These are phyloP conservation scores for Serranus cabrilla DNA, from an alignment of 2,797 vertebrate species.

Conservation along the genomic window DNA sequence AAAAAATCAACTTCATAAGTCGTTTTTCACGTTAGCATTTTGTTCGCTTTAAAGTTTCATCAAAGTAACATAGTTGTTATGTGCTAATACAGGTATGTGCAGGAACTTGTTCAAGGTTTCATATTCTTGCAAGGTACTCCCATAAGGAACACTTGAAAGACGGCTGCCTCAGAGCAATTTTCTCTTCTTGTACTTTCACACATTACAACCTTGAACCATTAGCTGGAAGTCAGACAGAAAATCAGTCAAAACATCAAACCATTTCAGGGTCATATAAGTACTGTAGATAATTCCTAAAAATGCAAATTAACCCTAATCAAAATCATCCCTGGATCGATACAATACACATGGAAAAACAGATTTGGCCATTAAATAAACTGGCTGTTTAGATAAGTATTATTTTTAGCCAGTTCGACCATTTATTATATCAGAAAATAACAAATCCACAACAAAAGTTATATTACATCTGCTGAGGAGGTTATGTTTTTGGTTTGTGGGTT, in stretches of 20 bases:
- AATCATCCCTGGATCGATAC: not conserved
- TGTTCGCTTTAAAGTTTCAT: conserved; percentile 24
- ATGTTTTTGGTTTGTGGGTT: no score
- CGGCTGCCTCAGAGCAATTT: not conserved
- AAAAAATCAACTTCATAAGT: not conserved
- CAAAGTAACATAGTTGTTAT: conserved; percentile 9
- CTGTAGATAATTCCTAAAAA: not conserved
- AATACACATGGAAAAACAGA: no score
- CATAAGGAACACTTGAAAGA: conserved; percentile 2
- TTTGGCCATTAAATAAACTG: no score
- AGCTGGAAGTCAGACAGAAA: not conserved
- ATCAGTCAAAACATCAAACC: not conserved
- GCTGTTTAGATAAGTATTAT: no score
- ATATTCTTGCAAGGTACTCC: conserved; percentile 13
- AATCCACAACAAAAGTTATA: no score
- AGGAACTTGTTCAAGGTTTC: conserved; percentile 2
- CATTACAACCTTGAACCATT: not conserved
- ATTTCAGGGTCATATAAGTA: not conserved
- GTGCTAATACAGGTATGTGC: not conserved
- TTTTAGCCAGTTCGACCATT: no score
- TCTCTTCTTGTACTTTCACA: not conserved
- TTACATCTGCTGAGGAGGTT: no score
- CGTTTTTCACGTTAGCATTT: not conserved
- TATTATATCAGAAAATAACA: no score
- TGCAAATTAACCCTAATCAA: fast-evolving